Evolutionary conservation across 1,140 invertebrate species (phyloP).

Genomic region (Drosophila parvula): DNA sequence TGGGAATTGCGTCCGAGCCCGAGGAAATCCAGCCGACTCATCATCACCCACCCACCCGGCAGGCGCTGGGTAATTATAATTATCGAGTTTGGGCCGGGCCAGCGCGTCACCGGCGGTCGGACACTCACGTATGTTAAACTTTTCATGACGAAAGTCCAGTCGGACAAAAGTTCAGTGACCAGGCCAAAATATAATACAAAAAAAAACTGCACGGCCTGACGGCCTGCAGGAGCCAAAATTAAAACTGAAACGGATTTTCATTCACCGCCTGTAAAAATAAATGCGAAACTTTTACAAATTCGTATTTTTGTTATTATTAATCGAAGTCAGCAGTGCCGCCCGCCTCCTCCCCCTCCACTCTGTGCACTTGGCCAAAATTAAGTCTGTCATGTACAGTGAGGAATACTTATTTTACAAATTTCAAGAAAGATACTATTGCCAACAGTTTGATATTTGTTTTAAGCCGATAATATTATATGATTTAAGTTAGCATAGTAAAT

Average conservation of each 20-base stretch:
- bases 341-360: neutral
- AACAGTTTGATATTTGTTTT: no score
- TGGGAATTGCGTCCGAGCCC: conserved; percentile 17
- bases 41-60: conserved; percentile 38
- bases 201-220: neutral
- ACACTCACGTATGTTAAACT: conserved; percentile 63
- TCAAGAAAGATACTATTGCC: no score
- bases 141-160: conserved; percentile 78
- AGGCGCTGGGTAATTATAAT: conserved; percentile 37
- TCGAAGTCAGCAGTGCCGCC: conserved; percentile 25
- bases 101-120: conserved; percentile 50
- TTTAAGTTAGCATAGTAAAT: no score
- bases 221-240: conserved; percentile 36
- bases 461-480: no score
- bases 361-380: conserved; percentile 44
- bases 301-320: conserved; percentile 69
- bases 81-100: conserved; percentile 35
- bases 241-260: conserved; percentile 74
- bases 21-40: conserved; percentile 29
- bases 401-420: no score
- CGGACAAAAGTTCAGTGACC: conserved; percentile 80
- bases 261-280: conserved; percentile 74
- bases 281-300: conserved; percentile 76
- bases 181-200: conserved; percentile 28
- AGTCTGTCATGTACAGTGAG: conserved; percentile 17